Percentiles rank a stretch among this genome's conserved stretches.
Evolutionary conservation across 1,140 invertebrate species (phyloP).

Genomic region (Drosophila mojavensis): DNA sequence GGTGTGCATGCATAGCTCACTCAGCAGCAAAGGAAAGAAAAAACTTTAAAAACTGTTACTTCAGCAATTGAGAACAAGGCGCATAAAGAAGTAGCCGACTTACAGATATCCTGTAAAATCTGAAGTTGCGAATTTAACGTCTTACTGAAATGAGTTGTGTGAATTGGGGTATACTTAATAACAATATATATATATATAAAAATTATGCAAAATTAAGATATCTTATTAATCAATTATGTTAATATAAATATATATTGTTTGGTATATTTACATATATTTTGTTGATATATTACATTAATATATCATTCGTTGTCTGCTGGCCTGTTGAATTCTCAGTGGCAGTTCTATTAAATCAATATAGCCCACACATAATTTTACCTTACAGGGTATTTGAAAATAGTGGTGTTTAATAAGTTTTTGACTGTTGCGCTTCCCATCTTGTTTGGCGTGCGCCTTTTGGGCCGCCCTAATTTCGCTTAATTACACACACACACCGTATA

Average conservation of each 20-base stretch:
- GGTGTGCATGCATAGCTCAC: slow-evolving; percentile 3
- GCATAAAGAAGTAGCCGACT: not conserved
- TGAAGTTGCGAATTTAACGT: not conserved
- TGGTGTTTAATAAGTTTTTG: slow-evolving; percentile 13
- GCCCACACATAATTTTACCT: too few relatives aligned
- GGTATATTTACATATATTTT: not conserved
- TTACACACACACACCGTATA: slow-evolving; percentile 48
- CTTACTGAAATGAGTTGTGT: too few relatives aligned
- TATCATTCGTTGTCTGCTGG: not conserved
- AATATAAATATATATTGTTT: not conserved
- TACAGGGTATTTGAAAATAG: slow-evolving; percentile 16
- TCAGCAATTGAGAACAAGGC: not conserved
- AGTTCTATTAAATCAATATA: too few relatives aligned
- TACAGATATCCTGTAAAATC: not conserved
- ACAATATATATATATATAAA: not conserved
- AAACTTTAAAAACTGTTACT: slow-evolving; percentile 29
- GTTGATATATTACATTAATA: too few relatives aligned
- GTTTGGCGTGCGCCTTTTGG: slow-evolving; percentile 51
- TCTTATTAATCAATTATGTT: too few relatives aligned
- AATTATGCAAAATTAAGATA: too few relatives aligned
- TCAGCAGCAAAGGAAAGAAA: slow-evolving; percentile 1
- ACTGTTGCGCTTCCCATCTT: slow-evolving; percentile 43
- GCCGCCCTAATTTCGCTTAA: slow-evolving; percentile 78
- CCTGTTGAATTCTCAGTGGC: not conserved
- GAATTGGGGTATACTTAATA: too few relatives aligned